Percentiles rank a stretch among this genome's conserved stretches.
Evolutionary conservation across 2,888 invertebrate genomes (phyloP).

Genomic region (Siphonodentalium dalli): DNA sequence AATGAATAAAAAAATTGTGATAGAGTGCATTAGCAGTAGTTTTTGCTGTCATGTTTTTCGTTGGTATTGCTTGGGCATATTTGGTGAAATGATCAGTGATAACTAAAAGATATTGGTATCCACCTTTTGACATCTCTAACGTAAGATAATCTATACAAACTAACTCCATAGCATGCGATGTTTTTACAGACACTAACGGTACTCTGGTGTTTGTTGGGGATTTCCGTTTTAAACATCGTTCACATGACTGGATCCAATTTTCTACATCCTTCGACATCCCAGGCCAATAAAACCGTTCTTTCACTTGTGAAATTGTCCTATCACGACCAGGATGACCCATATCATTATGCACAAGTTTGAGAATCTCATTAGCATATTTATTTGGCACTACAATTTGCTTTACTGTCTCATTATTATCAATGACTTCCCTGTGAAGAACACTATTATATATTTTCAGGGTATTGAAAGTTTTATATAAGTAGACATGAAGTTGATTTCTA

Average conservation of each 20-base stretch:
- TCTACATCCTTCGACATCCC: conserved; percentile 18
- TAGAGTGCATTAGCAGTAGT: neutral
- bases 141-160: conserved; percentile 16
- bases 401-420: neutral
- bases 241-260: conserved; percentile 2
- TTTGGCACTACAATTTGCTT: conserved; percentile 15
- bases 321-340: conserved; percentile 22
- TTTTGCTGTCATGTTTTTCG: neutral
- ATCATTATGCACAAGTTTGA: conserved; percentile 14
- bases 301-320: conserved; percentile 3
- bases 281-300: conserved; percentile 22
- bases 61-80: conserved; percentile 13
- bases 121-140: neutral
- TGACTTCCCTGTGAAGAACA: conserved; percentile 9
- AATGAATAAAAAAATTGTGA: neutral
- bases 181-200: conserved; percentile 5
- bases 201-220: neutral
- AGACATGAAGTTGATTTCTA: no score
- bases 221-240: conserved; percentile 15
- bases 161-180: conserved; percentile 18
- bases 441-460: conserved; percentile 2
- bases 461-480: conserved; percentile 9
- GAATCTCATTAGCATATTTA: neutral
- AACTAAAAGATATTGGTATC: neutral
- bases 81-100: neutral